Evolutionary conservation across 2,113 vertebrate genomes (phyloP).

Genomic region (Condylura cristata): DNA sequence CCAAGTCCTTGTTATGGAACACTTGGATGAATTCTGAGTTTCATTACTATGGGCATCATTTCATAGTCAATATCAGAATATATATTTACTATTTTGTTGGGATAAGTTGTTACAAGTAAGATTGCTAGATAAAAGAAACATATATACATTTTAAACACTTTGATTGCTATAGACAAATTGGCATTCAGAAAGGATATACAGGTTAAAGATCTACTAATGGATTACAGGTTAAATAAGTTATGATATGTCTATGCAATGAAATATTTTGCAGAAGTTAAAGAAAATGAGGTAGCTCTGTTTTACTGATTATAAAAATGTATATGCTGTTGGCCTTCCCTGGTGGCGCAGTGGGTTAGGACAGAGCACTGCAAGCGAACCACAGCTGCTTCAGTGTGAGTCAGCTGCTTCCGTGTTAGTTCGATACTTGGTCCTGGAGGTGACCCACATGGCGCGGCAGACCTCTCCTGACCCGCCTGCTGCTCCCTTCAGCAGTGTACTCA

Average conservation of each 20-base stretch:
- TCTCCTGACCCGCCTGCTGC: too few species aligned
- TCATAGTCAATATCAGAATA: neutral
- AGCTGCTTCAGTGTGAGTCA: too few species aligned
- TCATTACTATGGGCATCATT: neutral
- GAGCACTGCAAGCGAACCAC: too few species aligned
- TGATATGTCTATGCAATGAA: neutral
- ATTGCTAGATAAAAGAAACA: neutral
- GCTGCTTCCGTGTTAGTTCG: too few species aligned
- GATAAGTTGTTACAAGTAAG: neutral
- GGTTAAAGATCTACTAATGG: conserved; percentile 3
- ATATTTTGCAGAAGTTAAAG: conserved; percentile 36
- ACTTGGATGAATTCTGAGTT: neutral
- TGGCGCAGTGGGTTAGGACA: too few species aligned
- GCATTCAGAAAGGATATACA: neutral
- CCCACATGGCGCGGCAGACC: too few species aligned
- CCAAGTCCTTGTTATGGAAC: neutral
- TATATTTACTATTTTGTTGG: neutral
- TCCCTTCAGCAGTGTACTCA: too few species aligned
- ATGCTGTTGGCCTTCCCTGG: too few species aligned
- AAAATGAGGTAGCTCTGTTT: neutral
- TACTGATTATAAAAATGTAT: neutral
- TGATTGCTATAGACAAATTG: neutral
- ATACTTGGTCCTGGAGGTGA: too few species aligned
- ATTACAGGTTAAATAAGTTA: neutral
- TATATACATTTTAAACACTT: neutral